phyloP scores from a whole-genome alignment of 1,140 invertebrate genomes.

The Nephila pilipes region DNA sequence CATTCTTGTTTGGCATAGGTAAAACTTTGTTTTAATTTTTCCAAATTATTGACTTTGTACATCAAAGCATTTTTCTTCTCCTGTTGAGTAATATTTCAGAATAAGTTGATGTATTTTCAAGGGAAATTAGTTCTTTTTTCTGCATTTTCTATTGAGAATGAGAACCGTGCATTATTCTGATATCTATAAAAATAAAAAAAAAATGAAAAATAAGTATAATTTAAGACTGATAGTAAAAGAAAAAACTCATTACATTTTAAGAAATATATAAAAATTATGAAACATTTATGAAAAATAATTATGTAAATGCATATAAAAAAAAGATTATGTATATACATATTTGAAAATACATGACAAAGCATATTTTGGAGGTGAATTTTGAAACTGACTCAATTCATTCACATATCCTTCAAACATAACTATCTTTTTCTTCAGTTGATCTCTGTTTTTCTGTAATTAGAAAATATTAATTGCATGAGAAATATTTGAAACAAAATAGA shows the following conservation, averaged over 20 bases:
- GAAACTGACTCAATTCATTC: conserved; percentile 55
- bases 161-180: conserved; percentile 49
- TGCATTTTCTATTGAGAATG: conserved; percentile 23
- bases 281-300: too few species aligned
- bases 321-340: too few species aligned
- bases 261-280: too few species aligned
- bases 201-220: background rate
- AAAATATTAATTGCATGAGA: background rate
- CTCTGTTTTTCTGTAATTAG: conserved; percentile 56
- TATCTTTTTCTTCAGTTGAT: conserved; percentile 62
- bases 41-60: conserved; percentile 62
- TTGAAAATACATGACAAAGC: too few species aligned
- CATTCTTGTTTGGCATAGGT: conserved; percentile 64
- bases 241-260: too few species aligned
- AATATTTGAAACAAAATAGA: too few species aligned
- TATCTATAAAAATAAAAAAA: background rate
- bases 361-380: background rate
- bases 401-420: conserved; percentile 54
- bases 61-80: conserved; percentile 66
- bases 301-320: too few species aligned
- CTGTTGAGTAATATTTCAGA: conserved; percentile 54
- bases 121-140: background rate
- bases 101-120: conserved; percentile 35
- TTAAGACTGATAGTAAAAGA: too few species aligned
- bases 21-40: conserved; percentile 62